Conservation (phyloP, 2,888 invertebrate species). For the Hermodice carunculata region DNA sequence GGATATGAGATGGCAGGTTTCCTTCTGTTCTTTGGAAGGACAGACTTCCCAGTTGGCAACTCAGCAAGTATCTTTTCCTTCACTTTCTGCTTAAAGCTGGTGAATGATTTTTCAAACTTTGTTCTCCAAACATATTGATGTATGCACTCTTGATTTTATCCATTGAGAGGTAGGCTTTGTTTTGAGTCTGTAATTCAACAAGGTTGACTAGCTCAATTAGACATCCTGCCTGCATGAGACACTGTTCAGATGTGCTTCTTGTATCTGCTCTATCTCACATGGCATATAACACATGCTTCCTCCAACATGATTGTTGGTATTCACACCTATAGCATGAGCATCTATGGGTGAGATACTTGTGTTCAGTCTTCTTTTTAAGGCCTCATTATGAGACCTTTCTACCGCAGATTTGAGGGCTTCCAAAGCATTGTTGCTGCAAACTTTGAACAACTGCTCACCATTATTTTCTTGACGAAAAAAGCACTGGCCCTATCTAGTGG, state of each 20-base stretch:
- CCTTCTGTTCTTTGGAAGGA: no score
- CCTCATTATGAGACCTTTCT: not conserved
- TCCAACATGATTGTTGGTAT: conserved; percentile 12
- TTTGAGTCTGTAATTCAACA: conserved; percentile 12
- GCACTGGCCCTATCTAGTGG: conserved; percentile 7
- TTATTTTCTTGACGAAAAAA: conserved; percentile 8
- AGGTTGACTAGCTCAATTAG: no score
- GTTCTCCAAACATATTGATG: not conserved
- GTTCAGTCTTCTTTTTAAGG: conserved; percentile 8
- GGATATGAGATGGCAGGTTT: no score
- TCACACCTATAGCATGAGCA: conserved; percentile 3
- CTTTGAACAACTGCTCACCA: conserved; percentile 1
- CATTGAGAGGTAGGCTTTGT: conserved; percentile 10
- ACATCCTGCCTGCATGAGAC: no score
- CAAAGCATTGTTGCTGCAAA: not conserved
- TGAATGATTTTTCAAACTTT: not conserved
- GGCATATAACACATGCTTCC: conserved; percentile 6
- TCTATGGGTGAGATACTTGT: not conserved
- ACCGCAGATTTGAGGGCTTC: not conserved
- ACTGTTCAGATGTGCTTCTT: no score
- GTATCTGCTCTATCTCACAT: no score
- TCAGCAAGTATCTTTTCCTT: not conserved
- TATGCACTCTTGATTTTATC: conserved; percentile 12
- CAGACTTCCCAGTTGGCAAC: not conserved
- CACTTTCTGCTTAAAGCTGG: not conserved